Conservation (phyloP, 1,140 invertebrate species). For the Hyles euphorbiae region DNA sequence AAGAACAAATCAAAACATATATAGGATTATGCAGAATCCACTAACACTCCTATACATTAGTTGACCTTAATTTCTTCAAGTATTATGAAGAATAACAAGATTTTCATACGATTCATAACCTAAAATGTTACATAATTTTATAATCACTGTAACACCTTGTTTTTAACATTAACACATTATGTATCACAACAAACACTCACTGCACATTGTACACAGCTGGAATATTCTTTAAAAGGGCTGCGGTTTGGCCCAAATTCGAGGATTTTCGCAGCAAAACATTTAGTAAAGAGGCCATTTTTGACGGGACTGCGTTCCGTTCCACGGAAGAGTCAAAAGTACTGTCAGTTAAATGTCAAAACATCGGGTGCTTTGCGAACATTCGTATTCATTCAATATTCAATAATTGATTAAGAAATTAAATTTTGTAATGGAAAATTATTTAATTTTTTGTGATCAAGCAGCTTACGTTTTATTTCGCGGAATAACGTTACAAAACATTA, state of each 20-base stretch:
- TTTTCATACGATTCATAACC: conserved; percentile 30
- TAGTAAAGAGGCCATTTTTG: conserved; percentile 67
- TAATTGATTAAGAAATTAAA: too few relatives aligned
- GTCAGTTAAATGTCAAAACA: neutral
- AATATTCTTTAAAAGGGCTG: conserved; percentile 51
- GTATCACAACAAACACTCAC: conserved; percentile 43
- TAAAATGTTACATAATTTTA: conserved; percentile 61
- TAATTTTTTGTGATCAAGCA: too few relatives aligned
- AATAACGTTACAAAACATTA: too few relatives aligned
- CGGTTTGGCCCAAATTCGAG: conserved; percentile 46
- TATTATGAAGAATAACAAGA: too few relatives aligned
- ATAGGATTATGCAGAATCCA: too few relatives aligned
- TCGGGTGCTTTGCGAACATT: neutral
- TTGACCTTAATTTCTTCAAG: too few relatives aligned
- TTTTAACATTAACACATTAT: neutral
- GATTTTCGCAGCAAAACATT: conserved; percentile 73
- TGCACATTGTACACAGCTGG: conserved; percentile 67
- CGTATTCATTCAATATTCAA: neutral
- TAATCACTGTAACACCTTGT: conserved; percentile 9
- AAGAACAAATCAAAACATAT: too few relatives aligned
- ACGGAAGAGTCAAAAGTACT: neutral
- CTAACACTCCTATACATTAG: too few relatives aligned
- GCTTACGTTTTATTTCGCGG: too few relatives aligned
- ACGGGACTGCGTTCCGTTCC: conserved; percentile 17
- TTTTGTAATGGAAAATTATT: too few relatives aligned